Evolutionary conservation across 2,113 vertebrate species (phyloP).

Genomic region (Rhynchomys soricoides): DNA sequence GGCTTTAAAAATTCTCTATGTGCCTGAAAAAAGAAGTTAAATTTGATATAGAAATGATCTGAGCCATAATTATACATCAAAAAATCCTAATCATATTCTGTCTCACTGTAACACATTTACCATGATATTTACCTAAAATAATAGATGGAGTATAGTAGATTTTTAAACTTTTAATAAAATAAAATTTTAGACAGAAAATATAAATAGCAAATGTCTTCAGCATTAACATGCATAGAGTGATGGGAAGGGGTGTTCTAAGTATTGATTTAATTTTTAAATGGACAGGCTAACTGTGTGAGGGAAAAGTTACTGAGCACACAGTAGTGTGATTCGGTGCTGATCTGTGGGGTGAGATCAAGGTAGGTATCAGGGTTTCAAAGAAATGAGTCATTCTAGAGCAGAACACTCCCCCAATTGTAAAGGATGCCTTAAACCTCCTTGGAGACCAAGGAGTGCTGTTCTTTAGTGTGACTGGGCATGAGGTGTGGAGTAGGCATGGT

Average conservation of each 20-base stretch:
- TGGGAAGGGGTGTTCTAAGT: background rate
- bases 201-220: background rate
- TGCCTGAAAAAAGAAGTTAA: slow-evolving; percentile 6
- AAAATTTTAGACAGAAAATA: slow-evolving; percentile 31
- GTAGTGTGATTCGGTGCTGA: background rate
- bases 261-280: background rate
- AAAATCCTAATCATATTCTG: background rate
- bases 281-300: background rate
- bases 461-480: background rate
- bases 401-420: background rate
- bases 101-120: slow-evolving; percentile 6
- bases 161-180: slow-evolving; percentile 25
- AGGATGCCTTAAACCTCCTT: background rate
- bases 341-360: background rate
- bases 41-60: slow-evolving; percentile 35
- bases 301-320: background rate
- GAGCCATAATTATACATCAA: background rate
- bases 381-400: background rate
- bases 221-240: background rate
- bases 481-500: background rate
- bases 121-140: slow-evolving; percentile 6
- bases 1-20: background rate
- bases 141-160: background rate
- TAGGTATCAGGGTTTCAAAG: background rate
- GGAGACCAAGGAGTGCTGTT: background rate